Conservation (phyloP, 1,140 invertebrate species). For the Tribolium castaneum region DNA sequence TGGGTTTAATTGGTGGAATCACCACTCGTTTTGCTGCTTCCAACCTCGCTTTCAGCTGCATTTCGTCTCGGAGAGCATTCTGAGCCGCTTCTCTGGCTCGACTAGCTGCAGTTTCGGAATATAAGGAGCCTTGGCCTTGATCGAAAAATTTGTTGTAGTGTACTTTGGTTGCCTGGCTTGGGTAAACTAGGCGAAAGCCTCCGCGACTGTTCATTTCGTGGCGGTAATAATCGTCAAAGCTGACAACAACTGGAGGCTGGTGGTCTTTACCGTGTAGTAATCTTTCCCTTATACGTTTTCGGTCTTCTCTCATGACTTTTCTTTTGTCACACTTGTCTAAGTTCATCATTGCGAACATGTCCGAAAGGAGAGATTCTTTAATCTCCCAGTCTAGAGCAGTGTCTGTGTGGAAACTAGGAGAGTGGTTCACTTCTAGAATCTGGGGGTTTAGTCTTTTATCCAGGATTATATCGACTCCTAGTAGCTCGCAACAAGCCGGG, state of each 20-base stretch:
- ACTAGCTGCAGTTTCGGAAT: slow-evolving; percentile 82
- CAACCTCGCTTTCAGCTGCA: slow-evolving; percentile 66
- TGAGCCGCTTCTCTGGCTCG: slow-evolving; percentile 77
- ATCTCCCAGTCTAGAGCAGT: slow-evolving; percentile 84
- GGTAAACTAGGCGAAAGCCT: slow-evolving; percentile 70
- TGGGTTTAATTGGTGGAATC: slow-evolving; percentile 43
- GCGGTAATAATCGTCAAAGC: slow-evolving; percentile 59
- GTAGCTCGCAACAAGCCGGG: slow-evolving; percentile 89
- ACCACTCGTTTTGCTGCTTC: slow-evolving; percentile 59
- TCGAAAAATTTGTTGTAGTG: slow-evolving; percentile 72
- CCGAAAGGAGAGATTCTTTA: slow-evolving; percentile 83
- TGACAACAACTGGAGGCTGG: slow-evolving; percentile 31
- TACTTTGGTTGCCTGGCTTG: slow-evolving; percentile 27
- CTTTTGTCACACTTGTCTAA: slow-evolving; percentile 82
- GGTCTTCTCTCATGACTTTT: slow-evolving; percentile 79
- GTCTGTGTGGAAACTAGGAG: slow-evolving; percentile 91
- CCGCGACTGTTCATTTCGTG: slow-evolving; percentile 66
- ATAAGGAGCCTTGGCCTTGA: slow-evolving; percentile 77
- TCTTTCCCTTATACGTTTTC: slow-evolving; percentile 73
- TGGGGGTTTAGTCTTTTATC: slow-evolving; percentile 88
- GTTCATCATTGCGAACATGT: slow-evolving; percentile 87
- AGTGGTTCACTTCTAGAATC: slow-evolving; percentile 91
- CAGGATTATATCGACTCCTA: slow-evolving; percentile 89
- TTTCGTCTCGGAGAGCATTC: slow-evolving; percentile 71
- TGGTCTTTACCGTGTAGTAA: slow-evolving; percentile 69